Base-by-base conservation (phyloP, 2,888 invertebrate species). In the Agrotis exclamationis region DNA sequence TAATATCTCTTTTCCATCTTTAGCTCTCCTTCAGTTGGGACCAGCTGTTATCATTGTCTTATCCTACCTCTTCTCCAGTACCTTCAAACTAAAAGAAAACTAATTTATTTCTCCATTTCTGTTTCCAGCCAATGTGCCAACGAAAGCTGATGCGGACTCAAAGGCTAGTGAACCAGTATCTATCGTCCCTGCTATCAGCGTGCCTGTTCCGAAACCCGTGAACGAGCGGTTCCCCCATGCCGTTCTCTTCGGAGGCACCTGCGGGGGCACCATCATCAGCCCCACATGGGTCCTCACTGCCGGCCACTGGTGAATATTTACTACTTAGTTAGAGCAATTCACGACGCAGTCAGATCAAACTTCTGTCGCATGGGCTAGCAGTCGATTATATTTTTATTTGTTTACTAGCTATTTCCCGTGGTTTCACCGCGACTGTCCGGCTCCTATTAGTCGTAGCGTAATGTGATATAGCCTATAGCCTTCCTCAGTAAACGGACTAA, bases 191-290 rank as follows among this genome's bases (percentile, higher is more conserved):
- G 50, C 1, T 14, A 24, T 13, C 28, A 76, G 28, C 44, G 9
- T 2, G 14, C 57, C 72, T 18, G 47, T 24, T 9, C 66, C 65
- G 39, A 79, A 74, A 70, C 87, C 90, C 0, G 89, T 93, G 39
- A 89, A 91, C 82, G 89, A 90, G 83, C 79, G 83, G 69, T 90
- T 83, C 74, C 96, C 96, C 0, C 90, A 92, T 57, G 95, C 96
- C 1, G 93, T 95, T 48, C 93, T 96, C 9, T 95, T 93, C 85
- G 95, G 95, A 57, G 89, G 91, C 57, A 94, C 93, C 53, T 96
- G 96, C 77, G 96, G 96, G 1, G 96, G 96, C 20, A 90, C 94
- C 79, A 95, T 96, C 87, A 94, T 96, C 84, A 91, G 93, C 83
- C 87, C 91, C 51, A 93, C 79, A 11, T 96, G 96, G 96, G 73